Conservation (phyloP, 2,888 invertebrate species). For the Chrysolina oricalcia region DNA sequence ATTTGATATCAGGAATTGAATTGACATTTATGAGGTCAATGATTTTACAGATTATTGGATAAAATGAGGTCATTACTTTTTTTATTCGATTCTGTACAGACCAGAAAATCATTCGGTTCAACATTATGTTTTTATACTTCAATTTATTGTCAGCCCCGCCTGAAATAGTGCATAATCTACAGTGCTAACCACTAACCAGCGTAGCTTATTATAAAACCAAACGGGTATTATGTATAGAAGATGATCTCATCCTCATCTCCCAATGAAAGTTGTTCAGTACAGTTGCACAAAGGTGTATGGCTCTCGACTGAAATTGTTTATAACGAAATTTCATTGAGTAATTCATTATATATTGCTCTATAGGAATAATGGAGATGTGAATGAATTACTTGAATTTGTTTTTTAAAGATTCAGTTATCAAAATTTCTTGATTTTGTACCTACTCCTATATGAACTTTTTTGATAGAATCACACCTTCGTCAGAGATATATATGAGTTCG, state of each 20-base stretch:
- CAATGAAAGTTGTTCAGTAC: conserved; percentile 64
- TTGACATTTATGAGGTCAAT: not conserved
- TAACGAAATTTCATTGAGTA: conserved; percentile 26
- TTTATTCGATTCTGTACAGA: not conserved
- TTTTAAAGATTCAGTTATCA: no score
- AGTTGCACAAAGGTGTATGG: conserved; percentile 55
- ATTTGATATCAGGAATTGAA: not conserved
- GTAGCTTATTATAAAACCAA: conserved; percentile 21
- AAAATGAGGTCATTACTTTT: not conserved
- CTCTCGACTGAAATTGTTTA: conserved; percentile 19
- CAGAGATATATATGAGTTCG: no score
- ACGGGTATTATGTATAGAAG: conserved; percentile 62
- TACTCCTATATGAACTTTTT: no score
- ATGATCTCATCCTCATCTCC: conserved; percentile 64
- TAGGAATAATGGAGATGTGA: no score
- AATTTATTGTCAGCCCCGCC: conserved; percentile 1
- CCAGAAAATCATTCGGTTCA: not conserved
- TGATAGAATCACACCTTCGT: no score
- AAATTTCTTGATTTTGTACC: no score
- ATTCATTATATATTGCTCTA: not conserved
- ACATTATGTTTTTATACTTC: not conserved
- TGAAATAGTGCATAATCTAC: conserved; percentile 12
- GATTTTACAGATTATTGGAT: not conserved
- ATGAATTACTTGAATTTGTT: no score
- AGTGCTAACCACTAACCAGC: conserved; percentile 4